Evolutionary conservation across 2,797 vertebrate species (phyloP).

Genomic region (Coluber constrictor): DNA sequence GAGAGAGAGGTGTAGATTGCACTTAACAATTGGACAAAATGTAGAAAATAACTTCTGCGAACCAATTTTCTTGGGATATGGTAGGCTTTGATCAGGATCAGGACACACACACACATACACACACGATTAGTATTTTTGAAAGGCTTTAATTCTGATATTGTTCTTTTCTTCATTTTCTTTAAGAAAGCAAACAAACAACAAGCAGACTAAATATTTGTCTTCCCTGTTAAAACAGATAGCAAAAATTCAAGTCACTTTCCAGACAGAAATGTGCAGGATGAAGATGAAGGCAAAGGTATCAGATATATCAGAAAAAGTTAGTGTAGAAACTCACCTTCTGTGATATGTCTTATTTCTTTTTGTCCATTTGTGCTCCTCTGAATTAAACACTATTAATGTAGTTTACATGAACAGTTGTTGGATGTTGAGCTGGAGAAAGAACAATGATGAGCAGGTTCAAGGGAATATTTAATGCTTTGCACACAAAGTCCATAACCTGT

Average conservation of each 20-base stretch:
- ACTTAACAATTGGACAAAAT: not conserved
- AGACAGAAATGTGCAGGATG: not conserved
- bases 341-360: not conserved
- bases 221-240: slow-evolving; percentile 42
- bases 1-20: not conserved
- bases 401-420: slow-evolving; percentile 32
- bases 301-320: slow-evolving; percentile 19
- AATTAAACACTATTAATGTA: slow-evolving; percentile 6
- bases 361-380: not conserved
- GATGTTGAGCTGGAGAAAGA: not conserved
- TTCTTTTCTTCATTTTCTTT: slow-evolving; percentile 4
- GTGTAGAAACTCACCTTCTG: slow-evolving; percentile 11
- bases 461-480: slow-evolving; percentile 26
- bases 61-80: not conserved
- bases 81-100: not conserved
- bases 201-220: not conserved
- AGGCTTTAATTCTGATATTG: slow-evolving; percentile 48
- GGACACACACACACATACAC: too few species aligned
- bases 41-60: not conserved
- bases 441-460: not conserved
- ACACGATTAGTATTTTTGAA: slow-evolving; percentile 21
- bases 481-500: slow-evolving; percentile 33
- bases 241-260: slow-evolving; percentile 2
- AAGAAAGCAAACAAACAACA: not conserved
- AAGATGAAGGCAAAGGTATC: slow-evolving; percentile 39